phyloP scores from a whole-genome alignment of 2,797 vertebrate species.

The Pipistrellus pipistrellus region DNA sequence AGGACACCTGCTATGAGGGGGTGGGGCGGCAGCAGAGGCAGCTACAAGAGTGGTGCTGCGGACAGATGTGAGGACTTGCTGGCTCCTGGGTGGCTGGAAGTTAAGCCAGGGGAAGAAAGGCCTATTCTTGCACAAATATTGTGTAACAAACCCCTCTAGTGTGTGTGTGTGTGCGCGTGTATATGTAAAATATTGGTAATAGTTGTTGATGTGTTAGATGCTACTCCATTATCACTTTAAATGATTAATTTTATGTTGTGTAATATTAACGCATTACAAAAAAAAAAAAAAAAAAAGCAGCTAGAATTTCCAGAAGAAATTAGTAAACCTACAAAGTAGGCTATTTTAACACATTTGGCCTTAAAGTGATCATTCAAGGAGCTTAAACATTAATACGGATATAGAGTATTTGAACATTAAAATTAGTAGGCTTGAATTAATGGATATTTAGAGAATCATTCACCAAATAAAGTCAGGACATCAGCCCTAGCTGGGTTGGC shows the following conservation, averaged over 20 bases:
- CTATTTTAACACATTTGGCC: neutral
- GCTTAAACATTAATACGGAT: neutral
- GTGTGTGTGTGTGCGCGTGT: too few relatives aligned
- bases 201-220: neutral
- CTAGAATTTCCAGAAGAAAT: neutral
- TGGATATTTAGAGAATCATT: neutral
- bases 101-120: too few relatives aligned
- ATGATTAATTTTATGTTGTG: neutral
- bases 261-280: neutral
- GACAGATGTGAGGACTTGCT: too few relatives aligned
- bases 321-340: neutral
- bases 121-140: too few relatives aligned
- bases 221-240: neutral
- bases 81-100: too few relatives aligned
- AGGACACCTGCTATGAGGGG: too few relatives aligned
- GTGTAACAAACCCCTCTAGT: too few relatives aligned
- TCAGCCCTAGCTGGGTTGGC: neutral
- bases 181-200: neutral
- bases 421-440: neutral
- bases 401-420: slow-evolving; percentile 8
- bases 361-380: neutral
- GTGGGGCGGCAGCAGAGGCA: too few relatives aligned
- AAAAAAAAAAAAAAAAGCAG: neutral
- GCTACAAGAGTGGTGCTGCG: too few relatives aligned
- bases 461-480: neutral